Evolutionary conservation across 2,888 invertebrate genomes (phyloP).

Genomic region (Patella caerulea): DNA sequence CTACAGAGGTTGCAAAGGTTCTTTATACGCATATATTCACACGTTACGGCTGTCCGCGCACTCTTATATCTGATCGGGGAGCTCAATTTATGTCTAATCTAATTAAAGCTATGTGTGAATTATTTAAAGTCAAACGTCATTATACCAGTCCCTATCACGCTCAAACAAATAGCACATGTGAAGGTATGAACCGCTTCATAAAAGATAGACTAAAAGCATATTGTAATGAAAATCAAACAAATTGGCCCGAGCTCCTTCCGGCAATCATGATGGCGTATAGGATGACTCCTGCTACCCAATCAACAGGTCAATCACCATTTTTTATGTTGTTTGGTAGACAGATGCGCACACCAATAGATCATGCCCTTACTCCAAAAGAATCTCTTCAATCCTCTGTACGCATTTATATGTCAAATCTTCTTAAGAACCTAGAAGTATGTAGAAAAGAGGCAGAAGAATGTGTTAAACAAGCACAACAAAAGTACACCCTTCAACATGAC

Average conservation of each 20-base stretch:
- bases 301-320: constrained; percentile 21
- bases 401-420: constrained; percentile 1
- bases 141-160: constrained; percentile 16
- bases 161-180: constrained; percentile 17
- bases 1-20: constrained; percentile 13
- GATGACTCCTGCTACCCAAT: constrained; percentile 9
- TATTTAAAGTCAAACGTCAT: constrained; percentile 14
- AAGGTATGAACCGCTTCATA: constrained; percentile 19
- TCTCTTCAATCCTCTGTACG: background rate
- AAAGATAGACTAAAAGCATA: constrained; percentile 16
- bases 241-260: constrained; percentile 17
- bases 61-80: too few species aligned
- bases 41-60: constrained; percentile 23
- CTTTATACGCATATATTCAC: constrained; percentile 23
- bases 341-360: constrained; percentile 13
- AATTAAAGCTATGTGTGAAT: too few species aligned
- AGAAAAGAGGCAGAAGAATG: constrained; percentile 13
- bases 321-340: constrained; percentile 20
- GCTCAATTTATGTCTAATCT: too few species aligned
- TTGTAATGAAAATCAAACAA: background rate
- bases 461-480: background rate
- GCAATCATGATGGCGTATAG: constrained; percentile 20
- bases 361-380: background rate
- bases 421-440: background rate
- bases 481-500: constrained; percentile 13